Percentiles rank a stretch among this genome's conserved stretches.
Evolutionary conservation across 2,797 vertebrate genomes (phyloP).

Genomic region (Notoglanidium macrostoma): DNA sequence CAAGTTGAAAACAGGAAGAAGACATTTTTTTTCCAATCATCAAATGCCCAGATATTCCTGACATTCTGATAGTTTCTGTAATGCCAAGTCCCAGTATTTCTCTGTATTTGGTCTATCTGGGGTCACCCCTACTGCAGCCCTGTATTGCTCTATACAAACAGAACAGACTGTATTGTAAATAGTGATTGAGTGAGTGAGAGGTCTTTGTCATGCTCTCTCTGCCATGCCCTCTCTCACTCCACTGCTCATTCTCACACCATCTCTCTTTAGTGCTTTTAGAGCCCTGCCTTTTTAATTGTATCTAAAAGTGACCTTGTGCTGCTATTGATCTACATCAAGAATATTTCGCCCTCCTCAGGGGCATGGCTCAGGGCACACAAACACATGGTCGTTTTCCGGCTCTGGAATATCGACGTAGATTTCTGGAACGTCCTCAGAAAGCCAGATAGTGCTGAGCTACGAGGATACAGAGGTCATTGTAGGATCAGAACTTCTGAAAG

Average conservation of each 20-base stretch:
- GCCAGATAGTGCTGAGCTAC: slow-evolving; percentile 58
- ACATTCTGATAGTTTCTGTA: neutral
- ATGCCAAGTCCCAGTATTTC: neutral
- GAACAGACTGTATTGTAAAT: neutral
- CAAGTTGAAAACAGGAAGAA: neutral
- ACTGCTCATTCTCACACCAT: neutral
- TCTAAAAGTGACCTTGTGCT: slow-evolving; percentile 85
- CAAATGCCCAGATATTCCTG: neutral
- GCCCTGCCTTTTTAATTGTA: slow-evolving; percentile 62
- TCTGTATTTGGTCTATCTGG: neutral
- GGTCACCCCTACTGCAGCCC: neutral
- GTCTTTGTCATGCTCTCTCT: neutral
- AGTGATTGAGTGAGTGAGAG: neutral
- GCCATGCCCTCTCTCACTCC: neutral
- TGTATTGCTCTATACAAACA: neutral
- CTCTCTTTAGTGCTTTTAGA: slow-evolving; percentile 15
- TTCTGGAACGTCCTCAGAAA: slow-evolving; percentile 64
- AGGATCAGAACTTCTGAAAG: slow-evolving; percentile 33
- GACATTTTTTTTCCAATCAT: neutral
- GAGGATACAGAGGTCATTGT: slow-evolving; percentile 41
- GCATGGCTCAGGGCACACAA: slow-evolving; percentile 52
- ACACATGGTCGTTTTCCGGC: slow-evolving; percentile 7
- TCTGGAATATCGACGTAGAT: slow-evolving; percentile 44
- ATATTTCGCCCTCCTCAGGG: slow-evolving; percentile 74
- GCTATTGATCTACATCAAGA: slow-evolving; percentile 84